Percentiles rank a stretch among this genome's conserved stretches.
phyloP scores from a whole-genome alignment of 2,113 vertebrate genomes.

The Toxotes jaculatrix region DNA sequence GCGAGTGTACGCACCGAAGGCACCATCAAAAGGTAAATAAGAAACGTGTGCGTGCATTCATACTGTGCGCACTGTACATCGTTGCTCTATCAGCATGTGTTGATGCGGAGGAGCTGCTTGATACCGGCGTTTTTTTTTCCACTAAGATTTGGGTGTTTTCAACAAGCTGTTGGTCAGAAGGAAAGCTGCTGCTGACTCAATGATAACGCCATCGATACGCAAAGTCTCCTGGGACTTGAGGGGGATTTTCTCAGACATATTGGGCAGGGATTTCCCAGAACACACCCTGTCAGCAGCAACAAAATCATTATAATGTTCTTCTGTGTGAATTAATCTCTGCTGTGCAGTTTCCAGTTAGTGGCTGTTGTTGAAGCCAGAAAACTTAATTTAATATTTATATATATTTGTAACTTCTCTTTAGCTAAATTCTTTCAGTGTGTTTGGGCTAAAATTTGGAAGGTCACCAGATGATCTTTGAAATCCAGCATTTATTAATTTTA shows the following conservation, averaged over 20 bases:
- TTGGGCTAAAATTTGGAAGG: background rate
- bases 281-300: constrained; percentile 7
- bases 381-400: background rate
- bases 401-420: background rate
- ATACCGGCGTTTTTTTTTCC: background rate
- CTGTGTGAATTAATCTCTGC: background rate
- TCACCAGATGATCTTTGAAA: background rate
- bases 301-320: constrained; percentile 20
- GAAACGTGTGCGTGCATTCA: background rate
- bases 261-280: constrained; percentile 24
- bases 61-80: background rate
- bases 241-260: constrained; percentile 19
- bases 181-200: constrained; percentile 19
- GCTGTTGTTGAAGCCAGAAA: background rate
- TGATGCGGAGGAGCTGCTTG: background rate
- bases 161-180: background rate
- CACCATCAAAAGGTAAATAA: constrained; percentile 90
- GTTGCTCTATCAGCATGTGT: background rate
- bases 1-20: constrained; percentile 82
- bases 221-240: constrained; percentile 9
- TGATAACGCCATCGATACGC: background rate
- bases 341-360: constrained; percentile 5
- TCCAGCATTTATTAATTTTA: background rate
- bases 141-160: background rate
- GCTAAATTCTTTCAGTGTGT: background rate